Percentiles rank a stretch among this genome's conserved stretches.
Evolutionary conservation across 23 tunicate genomes (phyloP).

Genomic region (Halocynthia aurantium): DNA sequence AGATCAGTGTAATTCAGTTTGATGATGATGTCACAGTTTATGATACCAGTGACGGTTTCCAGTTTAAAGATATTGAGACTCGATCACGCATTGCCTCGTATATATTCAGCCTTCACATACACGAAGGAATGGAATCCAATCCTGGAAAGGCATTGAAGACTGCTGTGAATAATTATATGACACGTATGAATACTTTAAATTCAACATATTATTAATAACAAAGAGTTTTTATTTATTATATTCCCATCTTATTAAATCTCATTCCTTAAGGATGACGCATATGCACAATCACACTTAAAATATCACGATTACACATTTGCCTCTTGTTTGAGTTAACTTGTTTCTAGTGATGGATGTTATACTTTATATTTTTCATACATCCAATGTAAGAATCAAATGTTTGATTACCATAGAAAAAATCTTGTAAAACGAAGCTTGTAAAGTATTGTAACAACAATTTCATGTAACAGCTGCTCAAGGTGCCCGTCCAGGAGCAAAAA

Average conservation of each 20-base stretch:
- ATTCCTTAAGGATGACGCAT: no score
- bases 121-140: not conserved
- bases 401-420: no score
- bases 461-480: slow-evolving; percentile 9
- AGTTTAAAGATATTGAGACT: not conserved
- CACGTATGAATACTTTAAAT: not conserved
- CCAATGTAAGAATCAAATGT: no score
- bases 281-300: no score
- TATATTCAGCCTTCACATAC: not conserved
- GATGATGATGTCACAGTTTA: not conserved
- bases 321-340: not conserved
- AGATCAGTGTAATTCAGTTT: slow-evolving; percentile 2
- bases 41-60: slow-evolving; percentile 2
- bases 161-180: not conserved
- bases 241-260: no score
- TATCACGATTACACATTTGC: not conserved
- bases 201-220: no score
- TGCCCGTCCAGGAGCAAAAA: not conserved
- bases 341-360: not conserved
- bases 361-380: no score
- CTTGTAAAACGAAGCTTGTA: no score
- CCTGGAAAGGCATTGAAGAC: slow-evolving; percentile 8
- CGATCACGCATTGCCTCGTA: not conserved
- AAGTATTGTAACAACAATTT: no score
- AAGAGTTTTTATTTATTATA: no score